phyloP scores from a whole-genome alignment of 2,797 vertebrate species.

The Dallia pectoralis region DNA sequence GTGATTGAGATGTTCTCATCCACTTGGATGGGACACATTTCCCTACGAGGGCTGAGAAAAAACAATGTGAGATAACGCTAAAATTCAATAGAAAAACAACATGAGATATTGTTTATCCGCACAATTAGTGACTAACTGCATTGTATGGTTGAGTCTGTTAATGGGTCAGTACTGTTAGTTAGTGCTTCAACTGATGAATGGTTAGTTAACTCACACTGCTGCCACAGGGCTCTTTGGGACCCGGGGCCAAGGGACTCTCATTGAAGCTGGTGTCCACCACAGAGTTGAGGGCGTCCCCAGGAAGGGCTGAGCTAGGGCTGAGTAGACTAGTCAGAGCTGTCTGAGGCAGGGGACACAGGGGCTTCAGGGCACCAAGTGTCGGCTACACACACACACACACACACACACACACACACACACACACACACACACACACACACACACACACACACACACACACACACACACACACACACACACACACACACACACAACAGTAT shows the following conservation, averaged over 20 bases:
- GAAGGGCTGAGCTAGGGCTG: conserved; percentile 87
- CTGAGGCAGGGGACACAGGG: conserved; percentile 78
- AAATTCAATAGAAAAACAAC: background rate
- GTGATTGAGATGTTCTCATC: background rate
- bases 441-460: conserved; percentile 2
- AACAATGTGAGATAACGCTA: background rate
- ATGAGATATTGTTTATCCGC: background rate
- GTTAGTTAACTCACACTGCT: conserved; percentile 73
- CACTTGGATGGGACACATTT: background rate
- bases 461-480: conserved; percentile 2
- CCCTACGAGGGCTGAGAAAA: background rate
- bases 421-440: background rate
- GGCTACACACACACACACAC: conserved; percentile 14
- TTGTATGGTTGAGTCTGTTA: conserved; percentile 1
- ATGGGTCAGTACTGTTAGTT: background rate
- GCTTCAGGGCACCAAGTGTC: conserved; percentile 7
- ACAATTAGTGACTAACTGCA: background rate
- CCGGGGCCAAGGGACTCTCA: conserved; percentile 58
- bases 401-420: conserved; percentile 8
- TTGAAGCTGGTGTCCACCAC: conserved; percentile 80
- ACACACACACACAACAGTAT: background rate
- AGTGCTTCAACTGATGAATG: background rate
- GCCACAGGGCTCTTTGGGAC: conserved; percentile 70
- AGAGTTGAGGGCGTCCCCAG: conserved; percentile 89
- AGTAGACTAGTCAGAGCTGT: conserved; percentile 81